Evolutionary conservation across 2,888 invertebrate species (phyloP), one percentile per base, ranked within the genome.

Genomic region (Lasioglossum oenotherae): DNA sequence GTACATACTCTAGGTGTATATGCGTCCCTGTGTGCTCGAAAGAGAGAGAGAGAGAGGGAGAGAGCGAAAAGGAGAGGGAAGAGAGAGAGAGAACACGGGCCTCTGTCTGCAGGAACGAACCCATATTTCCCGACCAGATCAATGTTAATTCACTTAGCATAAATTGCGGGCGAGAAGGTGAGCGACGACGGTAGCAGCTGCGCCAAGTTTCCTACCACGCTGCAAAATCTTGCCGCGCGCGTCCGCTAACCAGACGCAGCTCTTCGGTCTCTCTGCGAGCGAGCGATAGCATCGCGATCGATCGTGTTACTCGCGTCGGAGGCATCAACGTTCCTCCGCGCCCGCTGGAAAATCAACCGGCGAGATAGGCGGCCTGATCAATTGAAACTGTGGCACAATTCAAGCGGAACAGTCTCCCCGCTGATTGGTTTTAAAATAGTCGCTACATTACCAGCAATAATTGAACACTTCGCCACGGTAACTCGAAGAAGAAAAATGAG

Each of bases 81-180:
- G 46, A 6, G 27, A 14, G 27, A 46, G 35, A 49, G 49, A 49
- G 49, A 74, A 31, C 31, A 16, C 57, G 74, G 69, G 74, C 19
- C 35, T 79, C 85, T 69, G 81, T 75, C 77, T 76, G 72, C 60
- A 80, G 76, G 80, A 78, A 83, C 75, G 83, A 76, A 74, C 81
- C 78, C 81, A 80, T 85, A 89, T 87, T 87, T 82, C 85, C 81
- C 76, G 80, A 46, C 57, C 77, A 80, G 89, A 90, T 90, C 90
- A 89, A 90, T 88, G 90, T 90, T 90, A 90, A 90, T 90, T 89
- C 88, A 82, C 87, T 88, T 84, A 90, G 82, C 84, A 88, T 90
- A 89, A 90, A 90, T 90, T 84, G 89, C 77, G 75, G 77, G 72
- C 72, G 80, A 77, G 84, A 81, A 82, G 76, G 87, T 79, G 85